Conservation (phyloP, 2,888 invertebrate genomes). For the Neoscelio sp. region DNA sequence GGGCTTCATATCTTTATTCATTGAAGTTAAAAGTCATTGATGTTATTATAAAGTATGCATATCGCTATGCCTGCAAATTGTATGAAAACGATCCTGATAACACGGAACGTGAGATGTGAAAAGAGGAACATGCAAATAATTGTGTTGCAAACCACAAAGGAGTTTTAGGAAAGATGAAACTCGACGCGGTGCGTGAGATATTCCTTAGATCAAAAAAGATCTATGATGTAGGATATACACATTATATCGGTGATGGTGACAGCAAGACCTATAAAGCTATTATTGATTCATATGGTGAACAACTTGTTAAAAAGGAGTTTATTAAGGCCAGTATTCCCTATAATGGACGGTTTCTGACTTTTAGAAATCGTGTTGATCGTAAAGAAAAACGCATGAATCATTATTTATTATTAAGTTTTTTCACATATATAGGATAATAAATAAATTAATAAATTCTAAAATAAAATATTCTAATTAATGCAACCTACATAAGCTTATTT, state of each 20-base stretch:
- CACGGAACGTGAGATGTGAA: too few species aligned
- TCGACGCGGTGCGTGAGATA: not conserved
- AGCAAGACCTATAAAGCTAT: conserved; percentile 1
- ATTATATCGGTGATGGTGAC: conserved; percentile 11
- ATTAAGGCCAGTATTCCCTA: too few species aligned
- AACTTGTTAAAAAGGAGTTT: not conserved
- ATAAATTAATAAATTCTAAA: too few species aligned
- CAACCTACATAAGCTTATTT: too few species aligned
- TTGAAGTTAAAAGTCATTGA: not conserved
- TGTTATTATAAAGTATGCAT: conserved; percentile 9
- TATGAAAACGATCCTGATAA: too few species aligned
- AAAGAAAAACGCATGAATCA: too few species aligned
- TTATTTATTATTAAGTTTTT: too few species aligned
- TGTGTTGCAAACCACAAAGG: conserved; percentile 4
- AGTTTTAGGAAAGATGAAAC: conserved; percentile 1
- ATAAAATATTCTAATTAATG: too few species aligned
- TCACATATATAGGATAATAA: too few species aligned
- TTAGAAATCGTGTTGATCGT: too few species aligned
- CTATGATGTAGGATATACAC: too few species aligned
- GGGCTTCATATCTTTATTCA: conserved; percentile 7
- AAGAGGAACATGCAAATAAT: not conserved
- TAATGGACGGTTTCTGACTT: too few species aligned
- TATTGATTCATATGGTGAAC: conserved; percentile 1
- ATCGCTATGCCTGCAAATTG: not conserved
- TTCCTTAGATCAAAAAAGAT: conserved; percentile 1